phyloP scores from a whole-genome alignment of 2,113 vertebrate species.

The Rhabdomys dilectus region DNA sequence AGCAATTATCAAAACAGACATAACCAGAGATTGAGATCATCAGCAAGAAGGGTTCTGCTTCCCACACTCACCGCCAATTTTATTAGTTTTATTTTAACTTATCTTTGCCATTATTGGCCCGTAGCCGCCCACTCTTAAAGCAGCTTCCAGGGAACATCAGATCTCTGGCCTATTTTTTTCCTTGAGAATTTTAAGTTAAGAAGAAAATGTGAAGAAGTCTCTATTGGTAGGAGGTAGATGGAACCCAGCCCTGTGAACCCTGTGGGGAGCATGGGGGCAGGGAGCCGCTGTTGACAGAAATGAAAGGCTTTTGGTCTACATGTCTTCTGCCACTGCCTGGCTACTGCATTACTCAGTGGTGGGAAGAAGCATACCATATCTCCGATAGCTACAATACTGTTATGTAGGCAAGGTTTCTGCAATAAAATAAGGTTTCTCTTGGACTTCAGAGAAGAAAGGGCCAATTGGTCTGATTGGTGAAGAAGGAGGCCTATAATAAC shows the following conservation, averaged over 20 bases:
- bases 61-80: background rate
- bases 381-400: background rate
- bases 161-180: slow-evolving; percentile 63
- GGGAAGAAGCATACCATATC: background rate
- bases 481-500: background rate
- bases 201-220: background rate
- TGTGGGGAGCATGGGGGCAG: background rate
- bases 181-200: background rate
- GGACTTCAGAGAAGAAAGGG: background rate
- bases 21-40: background rate
- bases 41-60: background rate
- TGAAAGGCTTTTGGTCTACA: background rate
- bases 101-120: background rate
- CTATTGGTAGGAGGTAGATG: background rate
- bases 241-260: background rate
- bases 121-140: slow-evolving; percentile 30
- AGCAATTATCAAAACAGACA: background rate
- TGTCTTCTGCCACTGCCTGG: background rate
- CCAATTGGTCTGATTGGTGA: background rate
- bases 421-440: background rate
- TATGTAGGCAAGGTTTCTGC: background rate
- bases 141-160: slow-evolving; percentile 20
- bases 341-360: background rate
- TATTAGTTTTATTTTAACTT: slow-evolving; percentile 15
- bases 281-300: accelerated